Evolutionary conservation across 2,797 vertebrate genomes (phyloP), one percentile per base, ranked within the genome.

Genomic region (Loris lydekkerianus): DNA sequence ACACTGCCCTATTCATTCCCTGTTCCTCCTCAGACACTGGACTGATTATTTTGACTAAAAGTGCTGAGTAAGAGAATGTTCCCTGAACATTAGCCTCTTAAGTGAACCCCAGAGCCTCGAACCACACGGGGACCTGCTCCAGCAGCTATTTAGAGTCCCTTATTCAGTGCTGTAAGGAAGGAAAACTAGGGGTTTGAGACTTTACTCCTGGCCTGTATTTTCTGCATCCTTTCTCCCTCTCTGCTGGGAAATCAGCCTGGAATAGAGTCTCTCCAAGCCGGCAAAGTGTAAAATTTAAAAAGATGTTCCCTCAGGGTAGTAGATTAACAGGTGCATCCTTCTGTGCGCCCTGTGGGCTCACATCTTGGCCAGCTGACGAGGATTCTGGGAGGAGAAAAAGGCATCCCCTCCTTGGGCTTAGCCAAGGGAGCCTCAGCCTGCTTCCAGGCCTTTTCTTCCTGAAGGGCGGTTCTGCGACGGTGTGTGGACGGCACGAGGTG

Each of bases 61-160:
- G 95, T 97, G 96, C 95, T 93, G 97, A 96, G 97, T 98, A 94
- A 96, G 94, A 93, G 78, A 76, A 77, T 94, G 72, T 82, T 89
- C 82, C 69, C 81, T 95, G 76, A 75, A 95, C 88, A 96, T 75
- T 46, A 69, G 76, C 69, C 88, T 94, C 40, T 40, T 65, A 82
- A 86, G 56, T 76, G 43, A 88, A 69, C 0, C 2, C 46, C 69
- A 20, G 27, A 37, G 85, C 3, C 58, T 91, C 70, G 27, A 85
- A 69, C 95, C 80, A 65, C 70, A 23, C 0, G 14, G 40, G 72
- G 56, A 43, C 72, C 72, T 82, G 67, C 53, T 65, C 61, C 27
- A 7, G 8, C n/a, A 61, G 56, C 15, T 81, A 0, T 29, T 67
- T 60, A n/a, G 72, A 25, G 37, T 21, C 21, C n/a, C 73, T 37